A percentile compares a stretch with the other conserved stretches of the same genome.
These are phyloP conservation scores for Acleris sparsana DNA, from an alignment of 2,888 invertebrate genomes.

Conservation along the genomic window DNA sequence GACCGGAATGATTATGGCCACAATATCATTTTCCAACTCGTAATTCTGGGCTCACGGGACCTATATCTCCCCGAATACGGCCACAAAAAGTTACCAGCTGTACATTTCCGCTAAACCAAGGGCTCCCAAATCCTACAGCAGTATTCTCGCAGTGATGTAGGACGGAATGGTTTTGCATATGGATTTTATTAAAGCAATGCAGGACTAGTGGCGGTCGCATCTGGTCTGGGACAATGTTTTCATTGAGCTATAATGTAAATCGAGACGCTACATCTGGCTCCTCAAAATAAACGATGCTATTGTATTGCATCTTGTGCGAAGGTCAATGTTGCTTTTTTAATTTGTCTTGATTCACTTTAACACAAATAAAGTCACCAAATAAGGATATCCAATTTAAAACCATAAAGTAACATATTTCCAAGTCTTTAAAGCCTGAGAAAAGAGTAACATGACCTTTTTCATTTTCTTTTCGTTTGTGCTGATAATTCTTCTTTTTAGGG, in stretches of 20 bases:
- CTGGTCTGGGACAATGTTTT: constrained; percentile 27
- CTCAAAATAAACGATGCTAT: constrained; percentile 16
- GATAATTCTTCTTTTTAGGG: too few species aligned
- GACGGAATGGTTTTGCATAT: too few species aligned
- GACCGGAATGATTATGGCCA: constrained; percentile 30
- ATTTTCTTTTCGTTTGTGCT: too few species aligned
- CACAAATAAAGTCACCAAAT: background rate
- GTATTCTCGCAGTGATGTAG: too few species aligned
- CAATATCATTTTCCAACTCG: constrained; percentile 34
- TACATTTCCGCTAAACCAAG: background rate
- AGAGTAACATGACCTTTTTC: too few species aligned
- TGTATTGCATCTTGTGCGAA: constrained; percentile 4
- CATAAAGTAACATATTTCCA: too few species aligned
- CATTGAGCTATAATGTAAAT: constrained; percentile 23
- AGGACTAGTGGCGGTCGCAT: constrained; percentile 14
- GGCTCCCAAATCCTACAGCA: too few species aligned
- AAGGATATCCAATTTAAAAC: background rate
- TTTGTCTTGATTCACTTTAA: background rate
- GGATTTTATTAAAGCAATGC: too few species aligned
- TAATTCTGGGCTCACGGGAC: constrained; percentile 22
- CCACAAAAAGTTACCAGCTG: background rate
- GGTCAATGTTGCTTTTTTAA: background rate
- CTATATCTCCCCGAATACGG: background rate
- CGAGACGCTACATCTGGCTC: background rate
- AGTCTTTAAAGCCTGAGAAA: too few species aligned